Conservation (phyloP, 2,113 vertebrate species). For the Numenius arquata region DNA sequence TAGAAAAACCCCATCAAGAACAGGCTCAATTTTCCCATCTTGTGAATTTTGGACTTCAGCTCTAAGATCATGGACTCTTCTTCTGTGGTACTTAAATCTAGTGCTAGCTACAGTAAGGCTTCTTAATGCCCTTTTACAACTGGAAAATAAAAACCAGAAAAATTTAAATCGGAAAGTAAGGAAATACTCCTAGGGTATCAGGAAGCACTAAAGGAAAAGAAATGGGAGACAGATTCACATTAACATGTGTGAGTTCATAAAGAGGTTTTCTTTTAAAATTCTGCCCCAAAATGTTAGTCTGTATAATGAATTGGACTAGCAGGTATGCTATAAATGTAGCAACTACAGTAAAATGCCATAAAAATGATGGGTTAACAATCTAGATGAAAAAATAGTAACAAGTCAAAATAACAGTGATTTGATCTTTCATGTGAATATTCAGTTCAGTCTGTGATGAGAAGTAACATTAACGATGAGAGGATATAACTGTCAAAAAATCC, state of each 20-base stretch:
- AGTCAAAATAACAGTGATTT: constrained; percentile 68
- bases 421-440: constrained; percentile 65
- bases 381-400: constrained; percentile 60
- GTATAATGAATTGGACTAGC: constrained; percentile 20
- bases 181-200: not conserved
- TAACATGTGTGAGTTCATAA: not conserved
- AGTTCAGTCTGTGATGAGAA: constrained; percentile 59
- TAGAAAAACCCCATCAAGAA: not conserved
- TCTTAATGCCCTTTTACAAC: not conserved
- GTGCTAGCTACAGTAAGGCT: not conserved
- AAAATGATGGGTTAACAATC: constrained; percentile 71
- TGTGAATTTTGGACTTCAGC: accelerated
- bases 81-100: not conserved
- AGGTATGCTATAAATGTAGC: constrained; percentile 45
- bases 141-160: not conserved
- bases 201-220: not conserved
- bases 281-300: not conserved
- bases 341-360: constrained; percentile 48
- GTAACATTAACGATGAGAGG: constrained; percentile 30
- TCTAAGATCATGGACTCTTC: not conserved
- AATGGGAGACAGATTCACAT: not conserved
- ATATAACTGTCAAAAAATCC: constrained; percentile 46
- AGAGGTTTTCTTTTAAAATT: not conserved
- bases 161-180: not conserved
- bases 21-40: not conserved